These are phyloP conservation scores for Drosophila kepulauana DNA, from an alignment of 1,140 invertebrate genomes.

Conservation along the genomic window DNA sequence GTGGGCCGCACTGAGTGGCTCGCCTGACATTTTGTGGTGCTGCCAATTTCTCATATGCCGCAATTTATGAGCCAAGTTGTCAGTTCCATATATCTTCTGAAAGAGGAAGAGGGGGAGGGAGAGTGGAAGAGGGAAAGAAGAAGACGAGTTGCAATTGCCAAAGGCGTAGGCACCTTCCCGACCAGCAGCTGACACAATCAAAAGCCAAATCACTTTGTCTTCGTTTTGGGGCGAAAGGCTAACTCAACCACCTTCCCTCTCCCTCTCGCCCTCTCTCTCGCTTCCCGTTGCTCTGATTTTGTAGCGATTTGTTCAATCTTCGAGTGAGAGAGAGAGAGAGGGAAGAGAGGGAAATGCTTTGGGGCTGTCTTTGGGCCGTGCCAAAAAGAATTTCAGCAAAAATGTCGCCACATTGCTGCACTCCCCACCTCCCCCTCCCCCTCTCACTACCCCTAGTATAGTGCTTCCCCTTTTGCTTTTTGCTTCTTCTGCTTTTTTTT, in stretches of 20 bases:
- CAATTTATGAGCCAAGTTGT: conserved; percentile 65
- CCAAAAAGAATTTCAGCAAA: conserved; percentile 59
- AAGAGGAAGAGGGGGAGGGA: neutral
- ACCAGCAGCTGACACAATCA: conserved; percentile 50
- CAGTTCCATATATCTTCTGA: conserved; percentile 5
- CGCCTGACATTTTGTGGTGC: conserved; percentile 21
- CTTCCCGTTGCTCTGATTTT: conserved; percentile 32
- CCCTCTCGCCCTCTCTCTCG: neutral
- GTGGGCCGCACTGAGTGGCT: conserved; percentile 75
- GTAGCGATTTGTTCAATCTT: conserved; percentile 63
- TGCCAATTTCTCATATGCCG: conserved; percentile 66
- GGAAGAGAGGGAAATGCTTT: neutral
- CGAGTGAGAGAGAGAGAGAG: neutral
- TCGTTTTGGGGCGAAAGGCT: conserved; percentile 44
- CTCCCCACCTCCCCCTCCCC: neutral
- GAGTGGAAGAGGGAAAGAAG: neutral
- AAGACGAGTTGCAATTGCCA: neutral
- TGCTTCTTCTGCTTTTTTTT: neutral
- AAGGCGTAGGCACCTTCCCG: conserved; percentile 43
- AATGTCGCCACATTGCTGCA: conserved; percentile 69
- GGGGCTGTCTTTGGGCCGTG: conserved; percentile 42
- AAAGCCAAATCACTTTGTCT: conserved; percentile 65
- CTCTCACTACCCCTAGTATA: neutral
- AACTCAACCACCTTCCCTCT: neutral
- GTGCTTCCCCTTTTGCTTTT: neutral